These are phyloP conservation scores for Eupristina koningsbergeri DNA, from an alignment of 1,140 invertebrate genomes.

Conservation along the genomic window DNA sequence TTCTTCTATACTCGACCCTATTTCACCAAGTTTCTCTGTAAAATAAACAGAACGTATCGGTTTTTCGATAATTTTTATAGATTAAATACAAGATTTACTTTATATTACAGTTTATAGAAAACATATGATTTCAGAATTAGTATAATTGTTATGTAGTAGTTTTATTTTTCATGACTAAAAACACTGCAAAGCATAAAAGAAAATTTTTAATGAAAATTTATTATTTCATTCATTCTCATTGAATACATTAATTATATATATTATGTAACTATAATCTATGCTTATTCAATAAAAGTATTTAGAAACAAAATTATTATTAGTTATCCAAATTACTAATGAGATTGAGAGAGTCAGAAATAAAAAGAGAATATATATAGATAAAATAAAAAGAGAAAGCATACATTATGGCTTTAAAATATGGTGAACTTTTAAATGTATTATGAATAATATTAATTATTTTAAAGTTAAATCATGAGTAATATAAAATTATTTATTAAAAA, in stretches of 20 bases:
- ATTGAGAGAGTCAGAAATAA: no score
- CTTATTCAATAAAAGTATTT: constrained; percentile 3
- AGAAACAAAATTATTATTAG: not conserved
- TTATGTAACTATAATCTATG: not conserved
- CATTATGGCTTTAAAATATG: not conserved
- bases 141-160: not conserved
- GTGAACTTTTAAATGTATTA: no score
- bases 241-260: not conserved
- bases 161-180: not conserved
- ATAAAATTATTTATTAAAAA: no score
- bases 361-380: not conserved
- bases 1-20: not conserved
- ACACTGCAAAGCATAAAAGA: not conserved
- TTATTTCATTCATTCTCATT: not conserved
- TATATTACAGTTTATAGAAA: not conserved
- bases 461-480: no score
- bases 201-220: not conserved
- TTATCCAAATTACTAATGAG: not conserved
- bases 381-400: not conserved
- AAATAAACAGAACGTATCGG: not conserved
- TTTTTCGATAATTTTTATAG: not conserved
- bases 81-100: not conserved
- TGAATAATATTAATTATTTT: no score
- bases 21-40: not conserved
- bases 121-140: not conserved